phyloP scores from a whole-genome alignment of 2,113 vertebrate species.

The Vanacampus margaritifer region DNA sequence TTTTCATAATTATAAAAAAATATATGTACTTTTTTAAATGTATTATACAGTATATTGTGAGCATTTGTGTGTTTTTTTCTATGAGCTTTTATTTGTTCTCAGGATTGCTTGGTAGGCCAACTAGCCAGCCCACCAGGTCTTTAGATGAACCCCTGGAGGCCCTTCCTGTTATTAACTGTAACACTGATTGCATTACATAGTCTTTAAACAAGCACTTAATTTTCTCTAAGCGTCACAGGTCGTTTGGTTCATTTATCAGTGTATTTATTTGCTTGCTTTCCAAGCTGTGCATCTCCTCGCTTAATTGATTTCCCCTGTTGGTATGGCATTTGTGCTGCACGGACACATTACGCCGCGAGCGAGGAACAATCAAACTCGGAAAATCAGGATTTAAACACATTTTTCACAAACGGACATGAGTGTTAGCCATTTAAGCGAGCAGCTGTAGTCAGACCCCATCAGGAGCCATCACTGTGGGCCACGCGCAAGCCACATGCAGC shows the following conservation, averaged over 20 bases:
- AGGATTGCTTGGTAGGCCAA: not conserved
- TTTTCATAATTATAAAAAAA: not conserved
- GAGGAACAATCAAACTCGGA: constrained; percentile 4
- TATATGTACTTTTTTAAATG: not conserved
- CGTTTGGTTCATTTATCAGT: constrained; percentile 21
- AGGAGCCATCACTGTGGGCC: constrained; percentile 62
- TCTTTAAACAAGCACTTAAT: constrained; percentile 52
- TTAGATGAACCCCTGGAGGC: constrained; percentile 25
- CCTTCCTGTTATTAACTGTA: constrained; percentile 26
- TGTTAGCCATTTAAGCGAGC: constrained; percentile 43
- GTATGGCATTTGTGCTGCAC: constrained; percentile 33
- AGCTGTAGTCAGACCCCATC: constrained; percentile 46
- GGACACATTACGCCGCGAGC: constrained; percentile 7
- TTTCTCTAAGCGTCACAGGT: constrained; percentile 39
- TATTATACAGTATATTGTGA: not conserved
- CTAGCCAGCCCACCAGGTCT: constrained; percentile 14
- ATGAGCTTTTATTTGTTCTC: not conserved
- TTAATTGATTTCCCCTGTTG: constrained; percentile 31
- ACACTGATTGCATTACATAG: constrained; percentile 45
- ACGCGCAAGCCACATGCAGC: constrained; percentile 58
- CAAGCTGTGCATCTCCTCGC: not conserved
- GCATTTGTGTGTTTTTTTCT: not conserved
- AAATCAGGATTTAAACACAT: constrained; percentile 4
- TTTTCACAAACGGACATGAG: constrained; percentile 34
- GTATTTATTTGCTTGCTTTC: constrained; percentile 12